Base-by-base conservation (phyloP, 2,888 invertebrate genomes). In the Heteromyza rotundicornis region DNA sequence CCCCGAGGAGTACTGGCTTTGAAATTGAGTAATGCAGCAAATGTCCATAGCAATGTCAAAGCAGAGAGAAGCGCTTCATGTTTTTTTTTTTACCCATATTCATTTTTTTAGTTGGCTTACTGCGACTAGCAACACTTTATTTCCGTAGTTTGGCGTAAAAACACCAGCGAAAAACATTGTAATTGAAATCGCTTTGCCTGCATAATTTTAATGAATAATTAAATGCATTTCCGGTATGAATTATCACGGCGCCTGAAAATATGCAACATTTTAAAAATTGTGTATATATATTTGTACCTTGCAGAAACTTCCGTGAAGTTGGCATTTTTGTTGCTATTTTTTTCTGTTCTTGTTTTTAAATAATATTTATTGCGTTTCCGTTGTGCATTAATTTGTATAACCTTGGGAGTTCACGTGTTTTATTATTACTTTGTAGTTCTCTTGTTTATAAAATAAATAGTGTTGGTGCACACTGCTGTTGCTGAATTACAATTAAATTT, bases 201-300 rank as follows among this genome's bases (percentile, higher is more conserved):
- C 68, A 73, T 71, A 70, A 73, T 73, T 71, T 66, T 67, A 72
- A 71, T 73, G 68, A 71, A 73, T 71, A 67, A 72, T 73, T 71
- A 67, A 73, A 68, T 68, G 3, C 3, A n/a, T 40, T 8, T 47
- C 47, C 47, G 47, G 19, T 20, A 19, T 17, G 47, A 47, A 20
- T 40, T 61, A 52, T 53, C 52, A 53, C 50, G 8, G 53, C 47
- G 53, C 53, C 20, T 35, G 49, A 57, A 53, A 57, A 22, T 53
- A 52, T 61, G 61, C 61, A 57, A 57, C 53, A 36, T 47, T n/a
- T 14, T 40, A n/a, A 10, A 3, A 3, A 7, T 40, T 47, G 14
- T 47, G 59, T 59, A 20, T 49, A 66, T 68, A 64, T 62, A 65
- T 65, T 63, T 27, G 27, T 27, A 5, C 27, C 27, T 27, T 27